Evolutionary conservation across 2,113 vertebrate species (phyloP).

Genomic region (Conger conger): DNA sequence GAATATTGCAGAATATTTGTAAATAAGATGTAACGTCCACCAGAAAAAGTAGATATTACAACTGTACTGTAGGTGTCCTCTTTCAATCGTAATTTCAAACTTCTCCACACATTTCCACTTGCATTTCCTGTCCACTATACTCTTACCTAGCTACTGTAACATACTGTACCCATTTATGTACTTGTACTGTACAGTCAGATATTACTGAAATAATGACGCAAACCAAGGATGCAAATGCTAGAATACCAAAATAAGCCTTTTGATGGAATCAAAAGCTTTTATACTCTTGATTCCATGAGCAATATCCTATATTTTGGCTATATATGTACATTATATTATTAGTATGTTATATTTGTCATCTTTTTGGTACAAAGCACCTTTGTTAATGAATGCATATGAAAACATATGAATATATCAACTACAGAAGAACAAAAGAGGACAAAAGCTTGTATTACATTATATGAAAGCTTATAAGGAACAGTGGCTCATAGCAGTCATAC

Average conservation of each 20-base stretch:
- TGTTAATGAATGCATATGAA: neutral
- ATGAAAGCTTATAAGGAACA: neutral
- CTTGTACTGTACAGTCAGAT: neutral
- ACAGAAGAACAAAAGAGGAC: neutral
- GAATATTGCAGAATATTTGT: neutral
- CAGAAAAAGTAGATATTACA: neutral
- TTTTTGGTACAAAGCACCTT: neutral
- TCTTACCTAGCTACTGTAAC: neutral
- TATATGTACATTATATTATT: too few relatives aligned
- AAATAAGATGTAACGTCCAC: neutral
- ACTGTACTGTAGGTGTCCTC: too few relatives aligned
- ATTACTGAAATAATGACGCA: neutral
- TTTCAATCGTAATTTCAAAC: neutral
- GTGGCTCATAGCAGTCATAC: neutral
- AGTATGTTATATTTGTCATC: too few relatives aligned
- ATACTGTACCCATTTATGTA: neutral
- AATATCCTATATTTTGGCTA: neutral
- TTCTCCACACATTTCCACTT: neutral
- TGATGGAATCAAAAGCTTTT: neutral
- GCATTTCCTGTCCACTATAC: neutral
- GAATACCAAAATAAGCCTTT: neutral
- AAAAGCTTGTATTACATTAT: neutral
- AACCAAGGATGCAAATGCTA: neutral
- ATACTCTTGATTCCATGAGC: neutral
- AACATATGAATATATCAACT: too few relatives aligned